Evolutionary conservation across 2,888 invertebrate species (phyloP).

Genomic region (Nephrotoma appendiculata): DNA sequence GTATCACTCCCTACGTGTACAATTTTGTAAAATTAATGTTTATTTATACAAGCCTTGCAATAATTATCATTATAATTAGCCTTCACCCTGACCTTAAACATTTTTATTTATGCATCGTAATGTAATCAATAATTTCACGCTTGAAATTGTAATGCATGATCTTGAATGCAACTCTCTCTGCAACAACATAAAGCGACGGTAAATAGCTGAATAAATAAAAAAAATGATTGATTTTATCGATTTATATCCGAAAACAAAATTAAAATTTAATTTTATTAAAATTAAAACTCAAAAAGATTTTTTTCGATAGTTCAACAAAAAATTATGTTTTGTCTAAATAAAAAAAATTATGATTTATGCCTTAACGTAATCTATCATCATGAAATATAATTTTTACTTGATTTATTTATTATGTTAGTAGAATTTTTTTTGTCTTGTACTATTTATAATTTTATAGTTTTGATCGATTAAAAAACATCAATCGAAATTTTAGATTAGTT

Average conservation of each 20-base stretch:
- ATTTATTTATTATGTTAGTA: background rate
- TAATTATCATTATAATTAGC: background rate
- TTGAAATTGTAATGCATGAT: background rate
- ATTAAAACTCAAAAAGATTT: background rate
- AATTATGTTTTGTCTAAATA: background rate
- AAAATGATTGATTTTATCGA: background rate
- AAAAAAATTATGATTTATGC: background rate
- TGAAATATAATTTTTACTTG: background rate
- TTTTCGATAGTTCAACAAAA: too few relatives aligned
- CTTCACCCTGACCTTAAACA: background rate
- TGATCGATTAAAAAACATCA: background rate
- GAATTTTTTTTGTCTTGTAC: background rate
- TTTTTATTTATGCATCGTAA: background rate
- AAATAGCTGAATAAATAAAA: background rate
- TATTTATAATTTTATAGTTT: background rate
- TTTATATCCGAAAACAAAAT: background rate
- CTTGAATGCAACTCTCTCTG: background rate
- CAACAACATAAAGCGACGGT: background rate
- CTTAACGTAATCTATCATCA: background rate
- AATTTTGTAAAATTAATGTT: too few relatives aligned
- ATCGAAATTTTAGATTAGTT: background rate
- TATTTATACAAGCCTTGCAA: too few relatives aligned
- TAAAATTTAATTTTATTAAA: background rate
- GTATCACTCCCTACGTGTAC: too few relatives aligned
- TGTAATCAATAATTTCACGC: background rate